phyloP scores from a whole-genome alignment of 2,797 vertebrate genomes.

The Pelodytes ibericus region DNA sequence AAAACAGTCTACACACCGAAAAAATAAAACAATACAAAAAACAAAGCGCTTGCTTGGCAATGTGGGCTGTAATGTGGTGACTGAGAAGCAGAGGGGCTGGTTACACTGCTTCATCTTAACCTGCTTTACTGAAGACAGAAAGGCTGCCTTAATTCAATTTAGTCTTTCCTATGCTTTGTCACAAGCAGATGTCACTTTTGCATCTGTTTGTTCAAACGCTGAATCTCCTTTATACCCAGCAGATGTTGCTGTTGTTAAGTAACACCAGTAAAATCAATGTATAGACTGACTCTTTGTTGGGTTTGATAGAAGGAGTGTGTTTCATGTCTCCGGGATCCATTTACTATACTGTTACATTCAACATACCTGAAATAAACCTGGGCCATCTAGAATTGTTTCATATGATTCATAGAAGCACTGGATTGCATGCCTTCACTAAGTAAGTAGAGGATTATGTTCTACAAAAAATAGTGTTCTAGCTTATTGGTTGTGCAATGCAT shows the following conservation, averaged over 20 bases:
- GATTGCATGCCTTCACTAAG: no score
- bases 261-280: constrained; percentile 56
- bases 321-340: not conserved
- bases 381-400: no score
- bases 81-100: constrained; percentile 56
- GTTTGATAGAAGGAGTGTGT: constrained; percentile 30
- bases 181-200: constrained; percentile 91
- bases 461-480: no score
- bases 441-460: no score
- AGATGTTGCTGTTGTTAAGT: constrained; percentile 72
- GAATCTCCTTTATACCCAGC: constrained; percentile 65
- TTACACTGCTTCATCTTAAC: constrained; percentile 53
- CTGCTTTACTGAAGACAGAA: constrained; percentile 63
- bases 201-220: constrained; percentile 86
- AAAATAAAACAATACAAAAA: not conserved
- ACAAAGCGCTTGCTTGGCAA: not conserved
- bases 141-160: constrained; percentile 87
- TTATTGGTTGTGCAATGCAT: no score
- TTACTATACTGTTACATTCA: not conserved
- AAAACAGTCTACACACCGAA: not conserved
- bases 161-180: constrained; percentile 78
- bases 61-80: constrained; percentile 47
- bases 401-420: no score
- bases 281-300: constrained; percentile 63
- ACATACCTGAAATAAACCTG: not conserved